Base-by-base conservation (phyloP, 2,888 invertebrate genomes). In the Bembecia ichneumoniformis region DNA sequence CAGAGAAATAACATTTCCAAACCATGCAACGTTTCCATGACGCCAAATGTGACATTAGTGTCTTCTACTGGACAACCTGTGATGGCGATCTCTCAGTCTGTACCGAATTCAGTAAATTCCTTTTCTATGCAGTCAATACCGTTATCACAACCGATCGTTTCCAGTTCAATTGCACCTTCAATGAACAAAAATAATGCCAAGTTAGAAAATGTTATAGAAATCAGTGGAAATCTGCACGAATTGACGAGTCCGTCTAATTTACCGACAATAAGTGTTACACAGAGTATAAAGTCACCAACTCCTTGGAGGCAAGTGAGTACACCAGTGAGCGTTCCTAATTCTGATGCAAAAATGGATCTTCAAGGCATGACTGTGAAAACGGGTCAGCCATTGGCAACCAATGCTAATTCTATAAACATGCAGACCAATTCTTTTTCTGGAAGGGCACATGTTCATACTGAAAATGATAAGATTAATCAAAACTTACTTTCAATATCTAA, bases 241-340 rank as follows among this genome's bases (percentile, higher is more conserved):
- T 74, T 67, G 49, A 74, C 77, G 3, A 75, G 68, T 52, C 72
- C 77, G 10, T 59, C 68, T 1, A 77, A 64, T 60, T 62, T 86
- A 54, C 83, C 87, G 3, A 86, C 84, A 3, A 87, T 87, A 58
- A 87, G 83, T 59, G 84, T 87, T 1, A 74, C 86, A n/a, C 84
- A 83, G 55, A 84, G 70, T 57, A 71, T 76, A 34, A 87, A 87
- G 59, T 82, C 86, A 5, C 87, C 87, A 3, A 87, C 87, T 0
- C 87, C 87, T 1, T 87, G 87, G 87, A 71, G 83, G 49, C 82
- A 83, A 68, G 63, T 82, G 10, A 73, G 56, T 55, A 64, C 74
- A 35, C 58, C 67, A 14, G 74, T 63, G 3, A 71, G 59, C 50
- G 67, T 55, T 43, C 57, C 56, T 9, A 67, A 60, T 51, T 54